Conservation (phyloP, 2,113 vertebrate genomes). For the Onychostruthus taczanowskii region DNA sequence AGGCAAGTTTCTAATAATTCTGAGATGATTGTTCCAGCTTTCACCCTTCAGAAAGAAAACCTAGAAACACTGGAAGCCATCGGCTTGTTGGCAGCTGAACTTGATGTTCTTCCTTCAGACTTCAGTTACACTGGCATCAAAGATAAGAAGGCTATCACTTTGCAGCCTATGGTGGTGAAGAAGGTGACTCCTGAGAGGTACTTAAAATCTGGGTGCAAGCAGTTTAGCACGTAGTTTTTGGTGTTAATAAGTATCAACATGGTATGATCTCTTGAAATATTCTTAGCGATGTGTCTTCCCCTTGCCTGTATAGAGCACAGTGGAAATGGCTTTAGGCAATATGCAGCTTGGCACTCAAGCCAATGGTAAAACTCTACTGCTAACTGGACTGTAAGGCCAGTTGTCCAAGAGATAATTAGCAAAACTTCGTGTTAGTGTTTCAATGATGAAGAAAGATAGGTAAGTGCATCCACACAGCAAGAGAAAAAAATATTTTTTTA, state of each 20-base stretch:
- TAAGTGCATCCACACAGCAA: neutral
- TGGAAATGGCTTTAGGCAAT: neutral
- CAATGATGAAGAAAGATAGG: neutral
- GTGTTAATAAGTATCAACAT: neutral
- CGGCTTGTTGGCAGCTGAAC: conserved; percentile 82
- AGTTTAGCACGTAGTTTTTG: neutral
- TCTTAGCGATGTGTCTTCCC: neutral
- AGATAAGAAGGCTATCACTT: conserved; percentile 92
- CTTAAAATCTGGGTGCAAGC: neutral
- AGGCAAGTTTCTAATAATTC: neutral
- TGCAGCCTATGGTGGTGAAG: conserved; percentile 92
- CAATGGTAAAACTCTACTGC: neutral
- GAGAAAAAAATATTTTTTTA: neutral
- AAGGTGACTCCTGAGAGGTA: conserved; percentile 90
- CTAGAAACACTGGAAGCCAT: conserved; percentile 93
- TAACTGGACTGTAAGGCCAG: neutral
- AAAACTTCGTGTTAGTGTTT: neutral
- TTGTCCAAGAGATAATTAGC: neutral
- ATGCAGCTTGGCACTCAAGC: neutral
- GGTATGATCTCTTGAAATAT: neutral
- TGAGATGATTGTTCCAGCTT: conserved; percentile 77
- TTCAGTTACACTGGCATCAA: conserved; percentile 96
- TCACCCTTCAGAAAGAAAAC: conserved; percentile 92
- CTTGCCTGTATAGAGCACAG: neutral
- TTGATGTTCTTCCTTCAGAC: conserved; percentile 90